Evolutionary conservation across 2,888 invertebrate genomes (phyloP), one percentile per base, ranked within the genome.

Genomic region (Gibbula magus): DNA sequence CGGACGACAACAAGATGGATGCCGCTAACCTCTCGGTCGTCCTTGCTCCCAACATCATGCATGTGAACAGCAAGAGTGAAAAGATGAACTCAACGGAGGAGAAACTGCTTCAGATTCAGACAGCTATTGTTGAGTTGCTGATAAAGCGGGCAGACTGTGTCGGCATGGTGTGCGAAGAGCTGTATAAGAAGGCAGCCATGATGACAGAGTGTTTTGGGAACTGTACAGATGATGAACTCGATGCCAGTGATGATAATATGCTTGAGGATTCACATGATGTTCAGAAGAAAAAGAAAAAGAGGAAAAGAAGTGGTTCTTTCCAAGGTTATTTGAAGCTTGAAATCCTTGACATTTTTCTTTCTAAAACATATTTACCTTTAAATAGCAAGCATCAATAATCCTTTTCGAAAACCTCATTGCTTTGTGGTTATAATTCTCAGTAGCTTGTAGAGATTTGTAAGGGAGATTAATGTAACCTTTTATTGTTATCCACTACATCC

Each of bases 31-130:
- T 98, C 84, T 96, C 97, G 0, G 96, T 97, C 85, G 96, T 97
- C 39, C 94, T 98, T 91, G 96, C 96, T 0, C 97, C 97, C 0
- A 96, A 96, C 90, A 94, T 98, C 77, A 96, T 98, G 95, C 97
- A 97, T 0, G 93, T 96, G 16, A 95, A 95, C 77, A 87, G 85
- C 83, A 90, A 90, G 74, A 88, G 87, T 51, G 90, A 91, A 77
- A 91, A 91, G 79, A 89, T 90, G 87, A 91, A 87, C 80, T 86
- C 88, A 0, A 84, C 87, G 32, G 91, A 91, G 77, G 91, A 90
- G 79, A 89, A 89, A 78, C 81, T 90, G 8, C 82, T 92, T 5
- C 90, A 91, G 84, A 84, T 88, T n/a, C 91, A 93, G 85, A 91
- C 91, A 7, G 85, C 86, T 45, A 87, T 93, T 75, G 92, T 94